phyloP scores from a whole-genome alignment of 2,113 vertebrate genomes.

The Lycocorax pyrrhopterus region DNA sequence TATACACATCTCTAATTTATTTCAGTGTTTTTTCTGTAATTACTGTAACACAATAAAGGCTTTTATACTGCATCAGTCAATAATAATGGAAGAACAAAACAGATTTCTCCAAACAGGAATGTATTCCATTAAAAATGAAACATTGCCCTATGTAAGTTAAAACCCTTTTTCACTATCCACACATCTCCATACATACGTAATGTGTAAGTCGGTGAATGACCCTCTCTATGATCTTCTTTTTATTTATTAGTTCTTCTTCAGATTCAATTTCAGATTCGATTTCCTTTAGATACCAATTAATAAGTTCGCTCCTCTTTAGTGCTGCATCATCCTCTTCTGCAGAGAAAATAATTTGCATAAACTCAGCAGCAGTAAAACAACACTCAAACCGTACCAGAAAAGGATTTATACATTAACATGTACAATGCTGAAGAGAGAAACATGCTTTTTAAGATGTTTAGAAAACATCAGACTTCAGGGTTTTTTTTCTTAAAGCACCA shows the following conservation, averaged over 20 bases:
- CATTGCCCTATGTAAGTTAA: neutral
- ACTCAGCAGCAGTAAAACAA: neutral
- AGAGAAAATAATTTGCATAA: neutral
- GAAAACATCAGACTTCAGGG: neutral
- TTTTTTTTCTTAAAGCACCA: neutral
- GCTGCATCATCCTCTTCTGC: conserved; percentile 87
- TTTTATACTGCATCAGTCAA: neutral
- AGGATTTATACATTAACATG: neutral
- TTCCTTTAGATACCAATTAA: conserved; percentile 98
- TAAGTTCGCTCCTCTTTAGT: conserved; percentile 87
- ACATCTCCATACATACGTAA: conserved; percentile 81
- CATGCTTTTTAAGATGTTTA: neutral
- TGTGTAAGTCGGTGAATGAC: conserved; percentile 92
- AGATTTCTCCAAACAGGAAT: neutral
- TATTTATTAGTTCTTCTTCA: conserved; percentile 91
- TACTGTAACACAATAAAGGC: neutral
- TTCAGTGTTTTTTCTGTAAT: neutral
- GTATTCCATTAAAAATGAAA: neutral
- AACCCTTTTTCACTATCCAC: neutral
- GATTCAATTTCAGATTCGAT: conserved; percentile 97
- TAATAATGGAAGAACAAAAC: neutral
- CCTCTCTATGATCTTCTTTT: conserved; percentile 92
- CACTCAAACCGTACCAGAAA: neutral
- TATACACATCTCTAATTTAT: neutral
- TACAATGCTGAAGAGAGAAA: neutral